phyloP scores from a whole-genome alignment of 2,888 invertebrate genomes.

The Nebria brevicollis region DNA sequence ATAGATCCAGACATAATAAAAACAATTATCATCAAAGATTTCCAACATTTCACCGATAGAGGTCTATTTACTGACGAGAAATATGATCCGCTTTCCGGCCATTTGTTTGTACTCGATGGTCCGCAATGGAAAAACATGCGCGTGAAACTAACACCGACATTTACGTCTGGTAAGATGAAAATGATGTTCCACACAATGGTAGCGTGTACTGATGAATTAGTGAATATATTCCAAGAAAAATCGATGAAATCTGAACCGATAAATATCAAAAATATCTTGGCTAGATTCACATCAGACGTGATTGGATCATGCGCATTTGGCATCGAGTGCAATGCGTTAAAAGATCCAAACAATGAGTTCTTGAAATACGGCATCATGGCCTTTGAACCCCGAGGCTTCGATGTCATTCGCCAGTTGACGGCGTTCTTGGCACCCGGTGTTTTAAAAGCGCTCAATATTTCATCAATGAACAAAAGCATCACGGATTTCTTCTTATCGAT shows the following conservation, averaged over 20 bases:
- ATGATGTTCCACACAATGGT: conserved; percentile 71
- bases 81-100: conserved; percentile 65
- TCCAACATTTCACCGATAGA: conserved; percentile 33
- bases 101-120: conserved; percentile 67
- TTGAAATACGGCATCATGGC: conserved; percentile 49
- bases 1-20: conserved; percentile 30
- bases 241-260: conserved; percentile 55
- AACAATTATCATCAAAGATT: conserved; percentile 25
- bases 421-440: conserved; percentile 49
- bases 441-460: conserved; percentile 50
- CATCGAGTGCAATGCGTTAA: conserved; percentile 67
- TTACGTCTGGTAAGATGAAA: conserved; percentile 74
- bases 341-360: conserved; percentile 66
- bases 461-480: conserved; percentile 51
- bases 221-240: conserved; percentile 61
- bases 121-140: conserved; percentile 70
- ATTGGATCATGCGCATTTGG: conserved; percentile 71
- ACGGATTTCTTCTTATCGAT: conserved; percentile 62
- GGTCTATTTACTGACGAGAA: conserved; percentile 34
- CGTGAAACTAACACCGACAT: conserved; percentile 71
- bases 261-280: conserved; percentile 63
- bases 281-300: conserved; percentile 69
- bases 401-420: conserved; percentile 41
- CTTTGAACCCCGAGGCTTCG: conserved; percentile 36
- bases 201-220: conserved; percentile 65